Evolutionary conservation across 2,113 vertebrate species (phyloP).

Genomic region (Trinectes maculatus): DNA sequence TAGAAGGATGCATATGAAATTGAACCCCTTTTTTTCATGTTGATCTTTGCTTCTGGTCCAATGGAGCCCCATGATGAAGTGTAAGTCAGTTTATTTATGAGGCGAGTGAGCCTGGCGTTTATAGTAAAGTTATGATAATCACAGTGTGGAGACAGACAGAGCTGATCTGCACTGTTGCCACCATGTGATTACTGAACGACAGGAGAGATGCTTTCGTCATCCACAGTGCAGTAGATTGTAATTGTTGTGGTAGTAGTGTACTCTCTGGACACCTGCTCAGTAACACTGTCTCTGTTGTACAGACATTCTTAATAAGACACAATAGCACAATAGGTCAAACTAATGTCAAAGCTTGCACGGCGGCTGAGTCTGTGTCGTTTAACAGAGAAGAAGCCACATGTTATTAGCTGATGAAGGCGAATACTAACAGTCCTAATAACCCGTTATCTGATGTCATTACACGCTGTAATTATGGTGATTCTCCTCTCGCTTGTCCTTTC

Average conservation of each 20-base stretch:
- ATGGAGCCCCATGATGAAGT: constrained; percentile 41
- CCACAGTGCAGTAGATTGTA: constrained; percentile 6
- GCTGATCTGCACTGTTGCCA: constrained; percentile 48
- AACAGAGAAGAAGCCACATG: neutral
- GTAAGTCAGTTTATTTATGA: constrained; percentile 65
- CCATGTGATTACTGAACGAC: constrained; percentile 52
- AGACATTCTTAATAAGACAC: no score
- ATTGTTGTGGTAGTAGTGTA: neutral
- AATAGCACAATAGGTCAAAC: no score
- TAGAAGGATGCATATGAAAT: no score
- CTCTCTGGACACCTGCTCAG: no score
- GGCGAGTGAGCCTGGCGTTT: constrained; percentile 56
- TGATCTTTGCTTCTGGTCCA: constrained; percentile 45
- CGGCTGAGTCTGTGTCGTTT: neutral
- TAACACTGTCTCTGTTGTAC: no score
- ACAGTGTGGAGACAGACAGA: constrained; percentile 59
- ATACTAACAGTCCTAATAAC: constrained; percentile 38
- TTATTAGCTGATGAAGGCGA: constrained; percentile 9
- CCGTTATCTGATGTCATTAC: neutral
- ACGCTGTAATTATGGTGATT: constrained; percentile 3
- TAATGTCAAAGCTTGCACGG: no score
- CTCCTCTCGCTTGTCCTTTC: constrained; percentile 19
- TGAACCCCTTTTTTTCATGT: constrained; percentile 22
- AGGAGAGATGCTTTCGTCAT: neutral
- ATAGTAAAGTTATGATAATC: constrained; percentile 62